Conservation (phyloP, 2,888 invertebrate species). For the Xylota sylvarum region DNA sequence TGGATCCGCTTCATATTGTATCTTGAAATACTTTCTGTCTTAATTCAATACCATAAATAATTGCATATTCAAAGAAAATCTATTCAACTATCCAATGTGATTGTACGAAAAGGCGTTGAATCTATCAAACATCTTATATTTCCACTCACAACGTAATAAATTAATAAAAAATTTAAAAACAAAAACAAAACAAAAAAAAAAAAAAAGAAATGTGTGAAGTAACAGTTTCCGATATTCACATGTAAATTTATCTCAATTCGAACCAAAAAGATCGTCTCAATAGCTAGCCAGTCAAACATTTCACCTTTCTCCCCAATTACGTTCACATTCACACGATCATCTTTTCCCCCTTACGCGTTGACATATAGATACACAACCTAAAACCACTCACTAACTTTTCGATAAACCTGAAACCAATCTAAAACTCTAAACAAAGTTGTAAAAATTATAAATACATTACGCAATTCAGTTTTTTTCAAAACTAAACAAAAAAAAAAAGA, state of each 20-base stretch:
- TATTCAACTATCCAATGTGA: neutral
- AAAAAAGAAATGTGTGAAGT: slow-evolving; percentile 15
- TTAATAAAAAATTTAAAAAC: neutral
- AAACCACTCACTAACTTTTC: neutral
- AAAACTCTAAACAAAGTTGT: slow-evolving; percentile 16
- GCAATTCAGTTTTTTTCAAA: neutral
- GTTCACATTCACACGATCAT: slow-evolving; percentile 13
- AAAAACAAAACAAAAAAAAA: neutral
- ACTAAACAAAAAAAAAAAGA: neutral
- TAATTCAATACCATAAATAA: neutral
- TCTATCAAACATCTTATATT: neutral
- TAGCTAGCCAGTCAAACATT: neutral
- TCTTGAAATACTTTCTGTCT: neutral
- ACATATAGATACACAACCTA: neutral
- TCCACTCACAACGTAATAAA: slow-evolving; percentile 7
- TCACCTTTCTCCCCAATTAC: slow-evolving; percentile 34
- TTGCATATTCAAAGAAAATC: neutral
- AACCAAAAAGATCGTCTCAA: slow-evolving; percentile 7
- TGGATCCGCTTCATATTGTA: neutral
- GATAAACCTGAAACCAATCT: slow-evolving; percentile 17
- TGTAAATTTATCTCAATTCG: slow-evolving; percentile 16
- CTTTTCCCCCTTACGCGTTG: neutral
- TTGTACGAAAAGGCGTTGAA: neutral
- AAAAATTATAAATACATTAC: slow-evolving; percentile 13
- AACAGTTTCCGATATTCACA: slow-evolving; percentile 26